Percentiles rank a stretch among this genome's conserved stretches.
These are phyloP conservation scores for Drosophila differens DNA, from an alignment of 2,888 invertebrate genomes.

Conservation along the genomic window DNA sequence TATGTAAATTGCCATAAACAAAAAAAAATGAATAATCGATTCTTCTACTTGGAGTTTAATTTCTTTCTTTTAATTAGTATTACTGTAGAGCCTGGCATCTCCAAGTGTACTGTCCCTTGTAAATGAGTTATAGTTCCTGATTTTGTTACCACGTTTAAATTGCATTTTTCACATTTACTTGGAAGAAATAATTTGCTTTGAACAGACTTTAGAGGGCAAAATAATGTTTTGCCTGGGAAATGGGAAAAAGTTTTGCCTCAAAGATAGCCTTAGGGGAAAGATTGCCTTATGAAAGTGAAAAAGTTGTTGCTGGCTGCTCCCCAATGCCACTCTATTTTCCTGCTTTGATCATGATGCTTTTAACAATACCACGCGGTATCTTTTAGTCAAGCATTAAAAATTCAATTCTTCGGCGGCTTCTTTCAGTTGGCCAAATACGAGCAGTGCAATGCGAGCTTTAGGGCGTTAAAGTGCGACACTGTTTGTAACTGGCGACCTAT, in stretches of 20 bases:
- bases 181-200: background rate
- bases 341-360: background rate
- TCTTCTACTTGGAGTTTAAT: background rate
- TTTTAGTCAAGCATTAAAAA: background rate
- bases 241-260: background rate
- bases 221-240: background rate
- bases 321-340: background rate
- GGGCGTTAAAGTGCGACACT: constrained; percentile 68
- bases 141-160: no score
- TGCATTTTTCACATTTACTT: background rate
- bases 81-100: background rate
- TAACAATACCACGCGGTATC: constrained; percentile 15
- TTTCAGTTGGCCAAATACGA: constrained; percentile 64
- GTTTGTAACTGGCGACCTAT: constrained; percentile 71
- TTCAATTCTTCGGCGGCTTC: constrained; percentile 26
- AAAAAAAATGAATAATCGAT: background rate
- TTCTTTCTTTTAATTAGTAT: background rate
- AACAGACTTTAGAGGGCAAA: background rate
- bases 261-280: background rate
- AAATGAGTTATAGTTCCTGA: background rate
- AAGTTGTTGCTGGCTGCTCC: background rate
- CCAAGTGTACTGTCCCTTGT: no score
- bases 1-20: background rate
- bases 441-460: constrained; percentile 70
- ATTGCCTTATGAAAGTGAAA: background rate